Evolutionary conservation across 2,113 vertebrate species (phyloP), one percentile per base, ranked within the genome.

Genomic region (Cathartes aura): DNA sequence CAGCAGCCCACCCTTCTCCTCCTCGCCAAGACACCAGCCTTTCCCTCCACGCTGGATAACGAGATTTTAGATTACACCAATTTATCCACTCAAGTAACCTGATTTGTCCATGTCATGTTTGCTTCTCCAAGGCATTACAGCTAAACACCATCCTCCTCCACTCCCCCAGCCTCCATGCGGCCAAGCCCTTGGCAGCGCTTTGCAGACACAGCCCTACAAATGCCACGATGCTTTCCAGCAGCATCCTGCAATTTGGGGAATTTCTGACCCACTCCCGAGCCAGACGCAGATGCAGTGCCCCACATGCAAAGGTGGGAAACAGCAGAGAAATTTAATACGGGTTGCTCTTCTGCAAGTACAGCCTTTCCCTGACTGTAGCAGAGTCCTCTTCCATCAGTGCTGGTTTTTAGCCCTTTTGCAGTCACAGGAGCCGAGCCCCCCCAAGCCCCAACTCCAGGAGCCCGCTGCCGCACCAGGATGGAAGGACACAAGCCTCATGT

Each of bases 131-230:
- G 42, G 59, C 12, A 45, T 55, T 59, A 32, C n/a, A 71, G 82
- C 42, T 21, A 5, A 74, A 74, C 42, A 42, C 50, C 42, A 52
- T 19, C 36, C 36, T 60, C 32, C 32, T 59, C 17, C 3, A 1
- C 34, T n/a, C 4, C 3, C 30, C 26, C 2, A 1, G 38, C 17
- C 42, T 63, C n/a, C 16, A 3, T 0, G 1, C 0, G 2, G 70
- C 71, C 5, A 0, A 86, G 52, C 29, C 80, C 67, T 45, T 3
- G 17, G 52, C 75, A n/a, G 36, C 1, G 1, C 60, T 68, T 45
- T 36, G 53, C 73, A 58, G 24, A 56, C 45, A n/a, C 27, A 62
- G 52, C 19, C 56, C 62, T 11, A 9, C 3, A 16, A 75, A 50
- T 2, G 18, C n/a, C 7, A 3, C 0, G 1, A 2, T 6, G 15